Evolutionary conservation across 2,888 invertebrate species (phyloP).

Genomic region (Cataglyphis albicans): DNA sequence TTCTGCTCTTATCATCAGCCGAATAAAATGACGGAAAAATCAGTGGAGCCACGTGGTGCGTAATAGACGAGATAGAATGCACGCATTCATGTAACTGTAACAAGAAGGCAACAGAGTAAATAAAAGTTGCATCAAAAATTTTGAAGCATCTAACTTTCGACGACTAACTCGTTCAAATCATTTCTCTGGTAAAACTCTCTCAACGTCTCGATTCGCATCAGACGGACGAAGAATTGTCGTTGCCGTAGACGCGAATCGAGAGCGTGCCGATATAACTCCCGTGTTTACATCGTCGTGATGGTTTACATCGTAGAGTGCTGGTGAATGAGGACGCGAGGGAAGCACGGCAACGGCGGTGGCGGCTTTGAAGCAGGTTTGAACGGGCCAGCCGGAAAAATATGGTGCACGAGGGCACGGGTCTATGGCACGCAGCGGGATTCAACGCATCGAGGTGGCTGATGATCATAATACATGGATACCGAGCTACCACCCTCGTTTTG

Average conservation of each 20-base stretch:
- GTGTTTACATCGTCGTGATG: constrained; percentile 44
- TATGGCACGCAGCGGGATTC: constrained; percentile 81
- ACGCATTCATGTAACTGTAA: background rate
- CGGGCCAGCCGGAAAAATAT: constrained; percentile 76
- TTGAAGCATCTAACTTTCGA: background rate
- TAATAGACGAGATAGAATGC: background rate
- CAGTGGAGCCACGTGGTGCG: background rate
- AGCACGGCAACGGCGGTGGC: constrained; percentile 46
- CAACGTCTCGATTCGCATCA: constrained; percentile 12
- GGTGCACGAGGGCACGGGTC: constrained; percentile 81
- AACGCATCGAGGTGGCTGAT: constrained; percentile 80
- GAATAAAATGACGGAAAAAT: constrained; percentile 11
- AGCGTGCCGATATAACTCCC: constrained; percentile 9
- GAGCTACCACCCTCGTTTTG: constrained; percentile 81
- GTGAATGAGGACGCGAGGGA: constrained; percentile 69
- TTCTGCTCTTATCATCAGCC: background rate
- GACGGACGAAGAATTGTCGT: background rate
- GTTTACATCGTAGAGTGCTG: constrained; percentile 55
- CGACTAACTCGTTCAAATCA: background rate
- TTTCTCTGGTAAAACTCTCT: constrained; percentile 10
- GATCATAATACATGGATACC: constrained; percentile 81
- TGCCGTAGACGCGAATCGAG: background rate
- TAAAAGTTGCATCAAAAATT: constrained; percentile 30
- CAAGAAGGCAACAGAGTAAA: background rate
- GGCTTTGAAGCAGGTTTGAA: constrained; percentile 63